Evolutionary conservation across 1,140 invertebrate species (phyloP).

Genomic region (Dendroctonus ponderosae): DNA sequence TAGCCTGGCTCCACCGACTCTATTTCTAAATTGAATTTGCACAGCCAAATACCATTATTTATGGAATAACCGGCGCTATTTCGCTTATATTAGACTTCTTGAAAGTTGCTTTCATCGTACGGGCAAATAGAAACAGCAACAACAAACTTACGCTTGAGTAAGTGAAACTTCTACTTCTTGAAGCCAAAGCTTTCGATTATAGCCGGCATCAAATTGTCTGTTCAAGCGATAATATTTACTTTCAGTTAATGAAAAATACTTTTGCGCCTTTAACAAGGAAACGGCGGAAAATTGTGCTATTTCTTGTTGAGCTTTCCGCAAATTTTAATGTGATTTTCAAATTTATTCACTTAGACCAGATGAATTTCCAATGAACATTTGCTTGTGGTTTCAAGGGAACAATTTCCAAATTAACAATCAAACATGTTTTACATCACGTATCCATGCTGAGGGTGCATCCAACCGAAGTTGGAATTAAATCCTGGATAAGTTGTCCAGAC

Average conservation of each 20-base stretch:
- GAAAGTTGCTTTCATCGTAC: neutral
- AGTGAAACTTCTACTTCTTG: too few species aligned
- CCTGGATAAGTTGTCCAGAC: slow-evolving; percentile 10
- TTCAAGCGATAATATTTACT: too few species aligned
- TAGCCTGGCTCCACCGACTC: slow-evolving; percentile 19
- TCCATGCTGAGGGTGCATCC: neutral
- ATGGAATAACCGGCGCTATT: neutral
- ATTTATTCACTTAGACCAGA: too few species aligned
- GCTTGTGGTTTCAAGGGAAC: too few species aligned
- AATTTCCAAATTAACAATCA: too few species aligned
- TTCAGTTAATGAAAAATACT: too few species aligned
- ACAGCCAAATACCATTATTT: slow-evolving; percentile 14
- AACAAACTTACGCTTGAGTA: too few species aligned
- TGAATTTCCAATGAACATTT: too few species aligned
- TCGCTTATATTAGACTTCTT: neutral
- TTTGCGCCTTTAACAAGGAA: too few species aligned
- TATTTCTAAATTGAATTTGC: slow-evolving; percentile 21
- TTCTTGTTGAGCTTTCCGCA: neutral
- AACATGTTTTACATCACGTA: too few species aligned
- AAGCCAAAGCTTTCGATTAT: neutral
- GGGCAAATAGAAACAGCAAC: too few species aligned
- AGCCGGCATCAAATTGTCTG: neutral
- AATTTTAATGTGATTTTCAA: neutral
- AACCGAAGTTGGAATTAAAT: slow-evolving; percentile 7
- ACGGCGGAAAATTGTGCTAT: too few species aligned